Conservation (phyloP, 1,140 invertebrate genomes). For the Prorops nasuta region DNA sequence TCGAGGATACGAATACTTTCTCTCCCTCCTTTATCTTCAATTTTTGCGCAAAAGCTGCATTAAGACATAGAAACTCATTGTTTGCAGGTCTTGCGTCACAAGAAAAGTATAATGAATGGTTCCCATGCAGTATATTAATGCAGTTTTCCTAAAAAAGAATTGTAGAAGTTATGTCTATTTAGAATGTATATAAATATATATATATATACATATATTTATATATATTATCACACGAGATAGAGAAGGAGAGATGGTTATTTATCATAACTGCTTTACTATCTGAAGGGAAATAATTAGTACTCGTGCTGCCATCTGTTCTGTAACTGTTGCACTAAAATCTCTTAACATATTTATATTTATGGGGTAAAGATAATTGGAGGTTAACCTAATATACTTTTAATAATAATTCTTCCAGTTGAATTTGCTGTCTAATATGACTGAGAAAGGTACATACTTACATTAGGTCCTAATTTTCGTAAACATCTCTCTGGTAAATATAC, state of each 20-base stretch:
- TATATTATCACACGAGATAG: no score
- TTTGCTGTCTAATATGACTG: not conserved
- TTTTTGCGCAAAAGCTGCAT: constrained; percentile 46
- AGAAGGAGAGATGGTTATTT: no score
- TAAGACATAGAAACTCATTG: constrained; percentile 34
- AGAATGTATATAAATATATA: no score
- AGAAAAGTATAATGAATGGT: constrained; percentile 38
- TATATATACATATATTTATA: no score
- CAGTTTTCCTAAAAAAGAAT: constrained; percentile 35
- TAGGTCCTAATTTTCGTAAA: constrained; percentile 25
- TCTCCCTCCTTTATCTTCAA: constrained; percentile 44
- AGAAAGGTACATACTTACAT: constrained; percentile 27
- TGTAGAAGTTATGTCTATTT: no score
- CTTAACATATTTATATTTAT: no score
- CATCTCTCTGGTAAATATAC: constrained; percentile 35
- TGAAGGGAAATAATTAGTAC: no score
- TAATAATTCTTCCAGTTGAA: no score
- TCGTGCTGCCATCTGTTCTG: no score
- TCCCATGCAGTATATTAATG: constrained; percentile 33
- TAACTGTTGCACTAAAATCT: no score
- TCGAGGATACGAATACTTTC: constrained; percentile 35
- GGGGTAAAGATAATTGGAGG: not conserved
- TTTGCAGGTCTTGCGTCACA: constrained; percentile 22
- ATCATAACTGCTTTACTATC: no score
- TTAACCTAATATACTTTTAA: not conserved